Evolutionary conservation across 2,888 invertebrate genomes (phyloP).

Genomic region (Nycteola revayana): DNA sequence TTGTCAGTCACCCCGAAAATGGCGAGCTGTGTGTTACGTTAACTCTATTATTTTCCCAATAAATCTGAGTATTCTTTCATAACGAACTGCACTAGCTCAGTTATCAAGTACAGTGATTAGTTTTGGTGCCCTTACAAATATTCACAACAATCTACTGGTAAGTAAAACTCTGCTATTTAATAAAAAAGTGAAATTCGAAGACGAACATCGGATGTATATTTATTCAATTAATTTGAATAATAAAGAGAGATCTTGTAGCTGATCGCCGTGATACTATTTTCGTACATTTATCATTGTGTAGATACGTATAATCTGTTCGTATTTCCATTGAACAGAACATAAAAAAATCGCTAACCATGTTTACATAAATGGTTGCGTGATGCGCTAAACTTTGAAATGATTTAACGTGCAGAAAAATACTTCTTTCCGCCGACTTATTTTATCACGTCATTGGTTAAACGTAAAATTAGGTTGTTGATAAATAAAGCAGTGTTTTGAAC

Average conservation of each 20-base stretch:
- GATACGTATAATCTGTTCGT: conserved; percentile 21
- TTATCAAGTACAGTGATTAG: conserved; percentile 9
- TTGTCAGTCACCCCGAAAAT: conserved; percentile 51
- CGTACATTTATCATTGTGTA: conserved; percentile 32
- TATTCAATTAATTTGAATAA: conserved; percentile 49
- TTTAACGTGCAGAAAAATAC: conserved; percentile 20
- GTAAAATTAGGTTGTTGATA: conserved; percentile 19
- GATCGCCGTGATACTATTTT: conserved; percentile 36
- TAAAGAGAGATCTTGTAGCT: conserved; percentile 39
- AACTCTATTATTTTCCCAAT: conserved; percentile 20
- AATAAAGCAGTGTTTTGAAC: conserved; percentile 3
- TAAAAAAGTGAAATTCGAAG: conserved; percentile 30
- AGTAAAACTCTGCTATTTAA: conserved; percentile 21
- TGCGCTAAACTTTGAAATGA: conserved; percentile 11
- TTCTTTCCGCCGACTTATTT: conserved; percentile 20
- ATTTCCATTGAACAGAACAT: conserved; percentile 24
- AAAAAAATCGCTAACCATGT: conserved; percentile 17
- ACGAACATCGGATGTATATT: conserved; percentile 20
- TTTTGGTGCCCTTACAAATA: conserved; percentile 12
- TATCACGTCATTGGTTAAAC: conserved; percentile 24
- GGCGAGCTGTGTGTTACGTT: conserved; percentile 58
- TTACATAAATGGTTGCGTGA: conserved; percentile 27
- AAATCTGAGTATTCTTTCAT: conserved; percentile 35
- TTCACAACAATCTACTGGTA: conserved; percentile 26
- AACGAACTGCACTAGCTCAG: conserved; percentile 29